Evolutionary conservation across 2,113 vertebrate species (phyloP).

Genomic region (Grallaria varia): DNA sequence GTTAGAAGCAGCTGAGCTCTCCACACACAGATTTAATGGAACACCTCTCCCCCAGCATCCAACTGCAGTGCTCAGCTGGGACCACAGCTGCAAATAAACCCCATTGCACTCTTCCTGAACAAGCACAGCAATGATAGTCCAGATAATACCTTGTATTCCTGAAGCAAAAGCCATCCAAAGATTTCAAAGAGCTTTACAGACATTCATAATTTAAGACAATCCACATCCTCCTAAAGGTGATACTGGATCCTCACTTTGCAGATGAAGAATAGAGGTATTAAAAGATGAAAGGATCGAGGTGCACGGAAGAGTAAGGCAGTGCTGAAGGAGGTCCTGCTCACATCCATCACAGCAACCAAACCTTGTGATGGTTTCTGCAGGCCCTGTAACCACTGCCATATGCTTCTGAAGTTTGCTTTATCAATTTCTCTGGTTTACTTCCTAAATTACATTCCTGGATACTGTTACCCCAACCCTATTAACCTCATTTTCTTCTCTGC

Average conservation of each 20-base stretch:
- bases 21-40: neutral
- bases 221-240: neutral
- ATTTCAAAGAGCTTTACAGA: constrained; percentile 15
- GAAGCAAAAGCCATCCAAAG: neutral
- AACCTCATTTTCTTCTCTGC: neutral
- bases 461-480: neutral
- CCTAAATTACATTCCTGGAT: neutral
- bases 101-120: neutral
- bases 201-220: constrained; percentile 22
- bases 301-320: neutral
- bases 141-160: neutral
- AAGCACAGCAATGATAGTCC: neutral
- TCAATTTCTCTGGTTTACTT: neutral
- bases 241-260: neutral
- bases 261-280: neutral
- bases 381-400: neutral
- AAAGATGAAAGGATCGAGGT: neutral
- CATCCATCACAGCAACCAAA: neutral
- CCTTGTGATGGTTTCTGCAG: neutral
- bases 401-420: neutral
- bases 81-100: neutral
- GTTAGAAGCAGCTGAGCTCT: constrained; percentile 1
- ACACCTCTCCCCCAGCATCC: neutral
- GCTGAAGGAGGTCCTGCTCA: neutral
- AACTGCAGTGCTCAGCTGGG: neutral